Evolutionary conservation across 2,113 vertebrate genomes (phyloP).

Genomic region (Channa argus): DNA sequence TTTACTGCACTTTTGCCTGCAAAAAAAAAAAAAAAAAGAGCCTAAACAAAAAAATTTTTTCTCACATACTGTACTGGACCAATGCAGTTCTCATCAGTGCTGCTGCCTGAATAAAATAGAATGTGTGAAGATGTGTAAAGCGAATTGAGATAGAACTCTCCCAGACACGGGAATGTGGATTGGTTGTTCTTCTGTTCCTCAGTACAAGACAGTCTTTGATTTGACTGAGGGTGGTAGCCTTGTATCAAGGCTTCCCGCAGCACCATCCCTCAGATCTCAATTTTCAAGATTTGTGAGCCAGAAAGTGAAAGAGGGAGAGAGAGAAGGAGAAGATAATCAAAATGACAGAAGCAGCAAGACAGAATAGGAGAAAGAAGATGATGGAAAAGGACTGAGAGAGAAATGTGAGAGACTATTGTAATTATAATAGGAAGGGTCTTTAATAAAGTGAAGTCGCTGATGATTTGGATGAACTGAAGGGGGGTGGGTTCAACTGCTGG

Average conservation of each 20-base stretch:
- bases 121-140: background rate
- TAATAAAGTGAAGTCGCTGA: constrained; percentile 8
- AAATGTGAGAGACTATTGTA: constrained; percentile 30
- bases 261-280: constrained; percentile 67
- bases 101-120: constrained; percentile 7
- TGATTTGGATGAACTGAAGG: constrained; percentile 23
- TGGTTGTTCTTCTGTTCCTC: background rate
- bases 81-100: background rate
- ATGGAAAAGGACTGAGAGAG: constrained; percentile 7
- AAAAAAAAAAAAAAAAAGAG: background rate
- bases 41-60: background rate
- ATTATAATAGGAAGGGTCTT: constrained; percentile 26
- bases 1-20: background rate
- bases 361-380: constrained; percentile 1
- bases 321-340: constrained; percentile 36
- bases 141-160: background rate
- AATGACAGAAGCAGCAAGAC: constrained; percentile 20
- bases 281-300: constrained; percentile 72
- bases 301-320: constrained; percentile 33
- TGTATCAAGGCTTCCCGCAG: constrained; percentile 42
- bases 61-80: background rate
- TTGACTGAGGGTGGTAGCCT: constrained; percentile 54
- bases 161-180: background rate
- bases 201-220: constrained; percentile 45
- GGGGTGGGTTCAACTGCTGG: background rate